A percentile compares a stretch with the other conserved stretches of the same genome.
These are phyloP conservation scores for Thereva unica DNA, from an alignment of 2,888 invertebrate genomes.

Conservation along the genomic window DNA sequence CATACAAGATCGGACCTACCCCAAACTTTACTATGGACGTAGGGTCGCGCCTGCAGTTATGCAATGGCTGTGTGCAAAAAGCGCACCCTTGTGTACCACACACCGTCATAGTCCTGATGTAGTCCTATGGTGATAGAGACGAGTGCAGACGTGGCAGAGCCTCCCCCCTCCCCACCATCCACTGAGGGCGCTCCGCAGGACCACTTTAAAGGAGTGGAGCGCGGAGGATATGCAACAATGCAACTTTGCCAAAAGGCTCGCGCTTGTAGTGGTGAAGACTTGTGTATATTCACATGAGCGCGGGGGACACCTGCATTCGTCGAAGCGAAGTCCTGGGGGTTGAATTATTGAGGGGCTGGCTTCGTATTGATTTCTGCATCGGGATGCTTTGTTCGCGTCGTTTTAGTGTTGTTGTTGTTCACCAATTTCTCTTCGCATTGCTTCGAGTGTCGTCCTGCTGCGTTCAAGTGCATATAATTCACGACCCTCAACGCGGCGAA, in stretches of 20 bases:
- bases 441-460: too few species aligned
- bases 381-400: too few species aligned
- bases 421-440: too few species aligned
- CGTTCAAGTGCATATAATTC: too few species aligned
- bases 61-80: slow-evolving; percentile 22
- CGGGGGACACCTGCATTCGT: too few species aligned
- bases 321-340: too few species aligned
- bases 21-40: neutral
- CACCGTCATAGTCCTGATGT: neutral
- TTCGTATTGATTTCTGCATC: too few species aligned
- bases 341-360: too few species aligned
- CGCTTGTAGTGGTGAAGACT: neutral
- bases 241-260: slow-evolving; percentile 16
- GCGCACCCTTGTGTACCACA: neutral
- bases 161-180: too few species aligned
- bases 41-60: neutral
- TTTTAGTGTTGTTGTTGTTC: too few species aligned
- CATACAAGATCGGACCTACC: slow-evolving; percentile 13
- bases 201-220: slow-evolving; percentile 10
- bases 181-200: slow-evolving; percentile 1
- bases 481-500: too few species aligned
- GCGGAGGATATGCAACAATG: slow-evolving; percentile 25
- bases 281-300: neutral
- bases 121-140: neutral
- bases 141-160: slow-evolving; percentile 1